Conservation (phyloP, 30 jellyfish, hydroid and myxozoan species). For the Chironex yamaguchii region DNA sequence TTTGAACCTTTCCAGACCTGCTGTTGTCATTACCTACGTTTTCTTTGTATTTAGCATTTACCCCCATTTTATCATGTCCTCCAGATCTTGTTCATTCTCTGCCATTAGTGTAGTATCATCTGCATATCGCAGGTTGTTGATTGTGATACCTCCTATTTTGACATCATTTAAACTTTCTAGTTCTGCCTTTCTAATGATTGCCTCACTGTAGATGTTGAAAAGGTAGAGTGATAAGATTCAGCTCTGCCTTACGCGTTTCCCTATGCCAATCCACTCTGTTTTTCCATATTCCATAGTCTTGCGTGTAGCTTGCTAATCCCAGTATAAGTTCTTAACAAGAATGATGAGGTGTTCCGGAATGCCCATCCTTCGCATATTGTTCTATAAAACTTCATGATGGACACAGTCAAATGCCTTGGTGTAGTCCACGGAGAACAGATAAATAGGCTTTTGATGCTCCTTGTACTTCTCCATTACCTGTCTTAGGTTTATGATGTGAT, state of each 20-base stretch:
- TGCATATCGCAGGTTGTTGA: slow-evolving; percentile 39
- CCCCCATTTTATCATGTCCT: slow-evolving; percentile 1
- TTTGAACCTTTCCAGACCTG: slow-evolving; percentile 1
- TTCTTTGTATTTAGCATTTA: not conserved
- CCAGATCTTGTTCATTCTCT: not conserved
- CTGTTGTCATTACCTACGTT: slow-evolving; percentile 20
- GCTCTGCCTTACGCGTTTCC: slow-evolving; percentile 33
- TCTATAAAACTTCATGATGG: slow-evolving; percentile 6
- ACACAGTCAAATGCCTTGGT: slow-evolving; percentile 58
- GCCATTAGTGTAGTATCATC: slow-evolving; percentile 10
- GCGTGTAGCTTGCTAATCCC: slow-evolving; percentile 25
- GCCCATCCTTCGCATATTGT: slow-evolving; percentile 13
- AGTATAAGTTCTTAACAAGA: slow-evolving; percentile 24
- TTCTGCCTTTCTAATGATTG: slow-evolving; percentile 3
- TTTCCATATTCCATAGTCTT: too few species aligned
- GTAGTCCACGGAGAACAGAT: not conserved
- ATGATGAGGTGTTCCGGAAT: slow-evolving; percentile 24
- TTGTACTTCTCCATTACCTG: slow-evolving; percentile 16
- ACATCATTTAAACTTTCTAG: not conserved
- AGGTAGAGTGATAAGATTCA: slow-evolving; percentile 16
- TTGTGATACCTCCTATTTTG: slow-evolving; percentile 8
- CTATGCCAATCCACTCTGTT: slow-evolving; percentile 1
- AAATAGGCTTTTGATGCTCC: too few species aligned
- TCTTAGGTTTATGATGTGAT: slow-evolving; percentile 40
- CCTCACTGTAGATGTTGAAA: slow-evolving; percentile 28